phyloP scores from a whole-genome alignment of 2,113 vertebrate genomes.

The Suricata suricatta region DNA sequence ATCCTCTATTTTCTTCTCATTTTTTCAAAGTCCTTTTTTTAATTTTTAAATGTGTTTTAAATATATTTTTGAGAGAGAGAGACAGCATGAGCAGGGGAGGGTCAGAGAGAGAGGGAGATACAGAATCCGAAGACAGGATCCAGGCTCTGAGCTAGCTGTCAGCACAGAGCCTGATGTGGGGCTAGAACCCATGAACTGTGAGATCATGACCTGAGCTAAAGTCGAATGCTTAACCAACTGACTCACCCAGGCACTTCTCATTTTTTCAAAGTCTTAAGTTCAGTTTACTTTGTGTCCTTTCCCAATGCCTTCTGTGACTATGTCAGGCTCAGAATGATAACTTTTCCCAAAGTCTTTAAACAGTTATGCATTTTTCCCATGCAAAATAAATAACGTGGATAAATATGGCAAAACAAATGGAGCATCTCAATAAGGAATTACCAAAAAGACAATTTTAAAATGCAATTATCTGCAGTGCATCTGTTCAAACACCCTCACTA shows the following conservation, averaged over 20 bases:
- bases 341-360: conserved; percentile 45
- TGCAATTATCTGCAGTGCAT: conserved; percentile 58
- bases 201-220: no score
- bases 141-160: no score
- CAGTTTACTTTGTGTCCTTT: not conserved
- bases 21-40: not conserved
- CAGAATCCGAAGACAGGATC: no score
- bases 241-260: not conserved
- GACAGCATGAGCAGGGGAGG: no score
- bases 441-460: conserved; percentile 57
- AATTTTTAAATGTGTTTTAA: no score
- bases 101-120: no score
- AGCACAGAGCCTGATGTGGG: no score
- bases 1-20: not conserved
- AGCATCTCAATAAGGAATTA: conserved; percentile 50
- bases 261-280: not conserved
- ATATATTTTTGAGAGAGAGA: no score
- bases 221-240: no score
- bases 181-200: no score
- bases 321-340: not conserved
- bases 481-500: conserved; percentile 60
- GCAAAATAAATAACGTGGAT: conserved; percentile 68
- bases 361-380: not conserved
- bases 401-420: conserved; percentile 72
- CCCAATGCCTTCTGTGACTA: not conserved